Base-by-base conservation (phyloP, 2,888 invertebrate genomes). In the Hydrotaea diabolus region DNA sequence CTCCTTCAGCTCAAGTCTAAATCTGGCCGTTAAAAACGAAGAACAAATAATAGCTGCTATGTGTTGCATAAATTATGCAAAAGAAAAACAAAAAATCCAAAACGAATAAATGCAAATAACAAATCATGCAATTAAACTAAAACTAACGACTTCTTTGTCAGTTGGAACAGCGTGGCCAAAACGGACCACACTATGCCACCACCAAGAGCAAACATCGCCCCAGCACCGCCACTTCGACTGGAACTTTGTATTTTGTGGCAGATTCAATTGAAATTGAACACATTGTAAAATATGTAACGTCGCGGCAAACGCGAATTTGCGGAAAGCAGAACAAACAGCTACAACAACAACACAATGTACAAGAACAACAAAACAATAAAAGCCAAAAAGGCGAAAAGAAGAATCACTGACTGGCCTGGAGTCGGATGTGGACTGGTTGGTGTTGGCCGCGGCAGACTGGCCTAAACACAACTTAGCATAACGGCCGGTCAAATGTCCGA, bases 81-180 rank as follows among this genome's bases (percentile, higher is more conserved):
- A 49, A 46, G 5, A 46, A 75, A n/a, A 46, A 75, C n/a, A 13
- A 15, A 46, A 66, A 7, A 39, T n/a, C 2, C 75, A 82, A 83
- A 87, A 86, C 87, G 88, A 88, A 88, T 88, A 88, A 90, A 90
- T 90, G 90, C 89, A 91, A 91, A 91, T 89, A 90, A 90, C 89
- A 90, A 90, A 89, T 90, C 89, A 89, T 90, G 89, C 90, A 90
- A 91, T 91, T 90, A 90, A 90, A 90, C 90, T 90, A 90, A 90
- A 90, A 90, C 88, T 88, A 84, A 87, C 88, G 90, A 89, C 90
- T 89, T 87, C 89, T 86, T 75, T 86, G 87, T 73, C 80, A 80
- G 79, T 74, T 79, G 19, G 7, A 69, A 53, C 77, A 74, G 80
- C 46, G 80, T 82, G 77, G 82, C 80, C 74, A 80, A 82, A 62